Evolutionary conservation across 23 tunicate species (phyloP).

Genomic region (Diplosoma virens): DNA sequence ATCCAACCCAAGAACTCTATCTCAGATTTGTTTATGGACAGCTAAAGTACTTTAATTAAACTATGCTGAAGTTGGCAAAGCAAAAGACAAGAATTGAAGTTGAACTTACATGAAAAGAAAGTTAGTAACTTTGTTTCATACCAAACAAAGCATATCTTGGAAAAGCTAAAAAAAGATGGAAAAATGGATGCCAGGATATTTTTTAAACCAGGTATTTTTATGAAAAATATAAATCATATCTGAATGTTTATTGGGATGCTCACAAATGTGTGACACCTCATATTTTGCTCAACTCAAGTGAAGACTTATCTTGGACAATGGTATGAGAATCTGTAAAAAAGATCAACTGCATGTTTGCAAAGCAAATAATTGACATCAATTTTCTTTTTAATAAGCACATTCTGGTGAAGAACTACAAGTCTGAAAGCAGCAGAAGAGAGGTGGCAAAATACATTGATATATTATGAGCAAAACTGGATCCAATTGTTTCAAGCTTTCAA

Average conservation of each 20-base stretch:
- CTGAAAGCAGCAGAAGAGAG: constrained; percentile 10
- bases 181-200: constrained; percentile 23
- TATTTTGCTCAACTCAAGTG: constrained; percentile 39
- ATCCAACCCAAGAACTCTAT: constrained; percentile 50
- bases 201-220: constrained; percentile 33
- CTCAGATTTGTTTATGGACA: constrained; percentile 22
- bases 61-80: constrained; percentile 41
- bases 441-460: constrained; percentile 44
- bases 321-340: constrained; percentile 41
- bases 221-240: constrained; percentile 47
- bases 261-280: constrained; percentile 60
- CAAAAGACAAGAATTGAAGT: constrained; percentile 44
- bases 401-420: constrained; percentile 42
- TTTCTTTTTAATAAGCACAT: constrained; percentile 49
- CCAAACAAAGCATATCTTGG: constrained; percentile 44
- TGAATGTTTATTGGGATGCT: constrained; percentile 38
- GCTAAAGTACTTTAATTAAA: constrained; percentile 45
- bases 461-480: constrained; percentile 57
- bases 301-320: constrained; percentile 42
- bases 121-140: constrained; percentile 37
- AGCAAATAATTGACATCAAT: constrained; percentile 44
- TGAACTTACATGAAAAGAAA: constrained; percentile 49
- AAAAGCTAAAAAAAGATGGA: constrained; percentile 44
- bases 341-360: constrained; percentile 35
- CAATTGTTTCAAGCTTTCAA: too few species aligned